A percentile compares a stretch with the other conserved stretches of the same genome.
These are phyloP conservation scores for Sepiola atlantica DNA, from an alignment of 2,888 invertebrate genomes.

Conservation along the genomic window DNA sequence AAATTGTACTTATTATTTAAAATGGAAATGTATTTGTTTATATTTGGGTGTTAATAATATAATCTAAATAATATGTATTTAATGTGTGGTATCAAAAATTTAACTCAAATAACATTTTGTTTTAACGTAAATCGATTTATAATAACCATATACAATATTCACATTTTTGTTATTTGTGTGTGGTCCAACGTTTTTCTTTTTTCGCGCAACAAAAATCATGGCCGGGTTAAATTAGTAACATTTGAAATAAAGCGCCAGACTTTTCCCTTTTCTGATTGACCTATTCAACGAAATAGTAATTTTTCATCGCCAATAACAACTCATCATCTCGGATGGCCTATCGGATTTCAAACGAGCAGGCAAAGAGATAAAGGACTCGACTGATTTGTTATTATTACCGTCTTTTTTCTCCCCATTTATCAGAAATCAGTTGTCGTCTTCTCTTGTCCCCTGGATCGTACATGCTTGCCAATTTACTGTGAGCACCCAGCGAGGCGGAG, in stretches of 20 bases:
- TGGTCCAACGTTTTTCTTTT: too few relatives aligned
- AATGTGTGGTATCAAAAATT: too few relatives aligned
- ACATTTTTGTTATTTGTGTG: too few relatives aligned
- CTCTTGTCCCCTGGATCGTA: neutral
- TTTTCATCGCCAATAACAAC: neutral
- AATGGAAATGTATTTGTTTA: too few relatives aligned
- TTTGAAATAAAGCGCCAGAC: neutral
- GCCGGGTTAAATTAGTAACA: neutral
- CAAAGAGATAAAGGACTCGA: neutral
- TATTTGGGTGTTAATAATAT: too few relatives aligned
- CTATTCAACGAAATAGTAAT: neutral
- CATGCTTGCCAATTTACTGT: neutral
- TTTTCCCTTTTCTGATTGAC: too few relatives aligned
- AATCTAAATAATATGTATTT: too few relatives aligned
- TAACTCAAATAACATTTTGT: too few relatives aligned
- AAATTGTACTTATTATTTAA: too few relatives aligned
- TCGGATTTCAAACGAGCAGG: neutral
- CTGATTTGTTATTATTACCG: neutral
- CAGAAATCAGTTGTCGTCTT: neutral
- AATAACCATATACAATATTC: too few relatives aligned
- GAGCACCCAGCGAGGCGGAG: neutral
- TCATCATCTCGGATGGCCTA: neutral
- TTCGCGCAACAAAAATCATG: neutral
- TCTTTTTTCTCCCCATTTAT: neutral
- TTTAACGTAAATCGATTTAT: too few relatives aligned